Conservation (phyloP, 2,797 vertebrate genomes). For the Rhinichthys osculus region DNA sequence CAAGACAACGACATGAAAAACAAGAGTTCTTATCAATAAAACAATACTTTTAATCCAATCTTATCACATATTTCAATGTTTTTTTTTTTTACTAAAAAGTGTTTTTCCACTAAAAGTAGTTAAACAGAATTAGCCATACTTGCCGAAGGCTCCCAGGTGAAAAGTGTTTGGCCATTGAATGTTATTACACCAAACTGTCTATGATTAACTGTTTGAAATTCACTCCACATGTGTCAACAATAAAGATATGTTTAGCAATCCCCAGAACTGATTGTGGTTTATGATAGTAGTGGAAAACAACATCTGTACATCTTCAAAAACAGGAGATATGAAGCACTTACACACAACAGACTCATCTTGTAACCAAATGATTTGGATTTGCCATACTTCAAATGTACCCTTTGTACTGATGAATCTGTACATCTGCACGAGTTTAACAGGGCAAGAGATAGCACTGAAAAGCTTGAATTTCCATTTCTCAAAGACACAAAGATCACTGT, state of each 20-base stretch:
- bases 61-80: not conserved
- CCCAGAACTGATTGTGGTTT: conserved; percentile 29
- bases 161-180: not conserved
- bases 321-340: not conserved
- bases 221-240: conserved; percentile 19
- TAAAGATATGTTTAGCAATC: conserved; percentile 17
- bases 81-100: not conserved
- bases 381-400: conserved; percentile 13
- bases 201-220: conserved; percentile 2
- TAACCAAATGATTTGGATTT: conserved; percentile 27
- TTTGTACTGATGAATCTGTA: conserved; percentile 7
- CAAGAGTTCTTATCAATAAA: conserved; percentile 1
- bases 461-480: conserved; percentile 1
- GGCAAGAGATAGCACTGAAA: conserved; percentile 3
- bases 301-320: conserved; percentile 22
- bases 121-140: not conserved
- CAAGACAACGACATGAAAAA: not conserved
- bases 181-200: not conserved
- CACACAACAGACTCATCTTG: conserved; percentile 3
- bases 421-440: conserved; percentile 17
- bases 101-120: not conserved
- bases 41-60: not conserved
- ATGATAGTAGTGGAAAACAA: conserved; percentile 31
- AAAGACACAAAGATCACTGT: not conserved
- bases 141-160: not conserved